Evolutionary conservation across 2,888 invertebrate species (phyloP), one percentile per base, ranked within the genome.

Genomic region (Nemurella pictetii): DNA sequence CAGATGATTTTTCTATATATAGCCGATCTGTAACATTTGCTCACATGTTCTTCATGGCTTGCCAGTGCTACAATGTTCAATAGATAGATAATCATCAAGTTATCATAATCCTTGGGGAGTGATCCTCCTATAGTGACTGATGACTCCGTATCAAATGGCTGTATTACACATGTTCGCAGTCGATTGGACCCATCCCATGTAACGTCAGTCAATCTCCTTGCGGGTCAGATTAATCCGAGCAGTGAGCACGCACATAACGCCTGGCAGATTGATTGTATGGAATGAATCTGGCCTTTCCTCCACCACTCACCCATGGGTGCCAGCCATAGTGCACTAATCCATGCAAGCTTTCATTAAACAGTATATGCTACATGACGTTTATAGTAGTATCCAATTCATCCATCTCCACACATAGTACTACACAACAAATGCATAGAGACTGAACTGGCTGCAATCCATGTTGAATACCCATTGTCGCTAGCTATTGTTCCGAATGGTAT

Each of bases 321-420:
- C 55, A 30, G 78, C 78, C 78, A 27, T 78, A 30, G 30, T 78
- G 25, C 35, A 28, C 7, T 55, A 35, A 81, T 36, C 25, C 81
- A 36, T 36, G 82, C 82, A 28, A 55, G 82, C 82, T 72, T 82
- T 82, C 82, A 82, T 82, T 36, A 82, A 55, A 82, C 82, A 55
- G 82, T 81, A 81, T 81, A 35, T 55, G 55, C 80, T 81, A 81
- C 80, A 81, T 81, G 80, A 81, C 80, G 80, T 81, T 81, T 81
- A 30, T 81, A 81, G 29, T 81, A 81, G 81, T 81, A 81, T 36
- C 81, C 81, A 81, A 81, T 81, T 72, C 82, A 82, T 72, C 29
- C 78, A 29, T 78, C 78, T 30, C 78, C 78, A 78, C 78, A 78
- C 78, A 29, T 1, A 28, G 30, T 30, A 28, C 28, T 28, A 78